Conservation (phyloP, 2,888 invertebrate species). For the Danaus chrysippus region DNA sequence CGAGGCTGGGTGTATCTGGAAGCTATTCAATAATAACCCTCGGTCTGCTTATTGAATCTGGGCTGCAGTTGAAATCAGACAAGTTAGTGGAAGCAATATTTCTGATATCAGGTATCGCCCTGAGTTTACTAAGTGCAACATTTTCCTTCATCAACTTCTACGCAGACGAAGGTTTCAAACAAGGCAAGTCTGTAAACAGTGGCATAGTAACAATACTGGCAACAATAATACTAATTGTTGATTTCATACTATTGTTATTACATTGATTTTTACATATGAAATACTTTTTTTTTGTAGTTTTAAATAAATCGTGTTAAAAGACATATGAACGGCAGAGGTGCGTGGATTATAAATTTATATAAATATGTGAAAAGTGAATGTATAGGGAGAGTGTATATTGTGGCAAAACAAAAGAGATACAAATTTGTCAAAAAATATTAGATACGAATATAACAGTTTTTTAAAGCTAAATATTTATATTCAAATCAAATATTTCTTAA, state of each 20-base stretch:
- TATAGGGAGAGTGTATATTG: too few species aligned
- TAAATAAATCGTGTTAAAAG: too few species aligned
- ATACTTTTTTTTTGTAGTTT: constrained; percentile 5
- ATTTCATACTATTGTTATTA: constrained; percentile 36
- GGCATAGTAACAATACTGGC: constrained; percentile 41
- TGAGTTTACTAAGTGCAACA: constrained; percentile 38
- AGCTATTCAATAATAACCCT: constrained; percentile 42
- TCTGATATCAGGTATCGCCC: constrained; percentile 37
- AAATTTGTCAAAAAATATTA: too few species aligned
- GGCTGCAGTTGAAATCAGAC: constrained; percentile 39
- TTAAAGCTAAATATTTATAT: too few species aligned
- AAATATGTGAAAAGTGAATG: too few species aligned
- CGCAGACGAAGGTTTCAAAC: constrained; percentile 15
- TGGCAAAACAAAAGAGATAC: too few species aligned
- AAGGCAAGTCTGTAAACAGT: constrained; percentile 41
- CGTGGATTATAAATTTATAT: too few species aligned
- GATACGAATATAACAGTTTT: too few species aligned
- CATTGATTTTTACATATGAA: constrained; percentile 9
- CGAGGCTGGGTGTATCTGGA: constrained; percentile 51
- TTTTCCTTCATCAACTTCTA: constrained; percentile 43
- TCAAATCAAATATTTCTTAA: too few species aligned
- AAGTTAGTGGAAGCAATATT: constrained; percentile 39
- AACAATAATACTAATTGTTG: constrained; percentile 39
- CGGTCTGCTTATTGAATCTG: constrained; percentile 52
- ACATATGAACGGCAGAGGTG: too few species aligned